A percentile compares a stretch with the other conserved stretches of the same genome.
These are phyloP conservation scores for Lycopodina hypogea DNA, from an alignment of 37 sponge, comb jelly and placozoan genomes.

Conservation along the genomic window DNA sequence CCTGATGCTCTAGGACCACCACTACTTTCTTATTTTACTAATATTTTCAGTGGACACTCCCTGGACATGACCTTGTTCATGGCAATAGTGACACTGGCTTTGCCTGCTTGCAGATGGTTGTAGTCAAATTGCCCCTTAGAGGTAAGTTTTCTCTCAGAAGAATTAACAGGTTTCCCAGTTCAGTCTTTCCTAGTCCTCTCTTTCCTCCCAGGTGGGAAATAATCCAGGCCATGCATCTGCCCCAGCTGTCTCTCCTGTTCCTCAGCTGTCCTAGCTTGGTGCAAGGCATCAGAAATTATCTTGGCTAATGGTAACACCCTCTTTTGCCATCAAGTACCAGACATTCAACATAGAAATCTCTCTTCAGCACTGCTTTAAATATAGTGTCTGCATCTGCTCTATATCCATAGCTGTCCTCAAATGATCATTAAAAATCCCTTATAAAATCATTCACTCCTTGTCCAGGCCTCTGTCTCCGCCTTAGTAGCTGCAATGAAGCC, in stretches of 20 bases:
- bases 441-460: slow-evolving; percentile 21
- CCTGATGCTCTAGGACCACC: neutral
- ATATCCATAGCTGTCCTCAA: slow-evolving; percentile 34
- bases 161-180: neutral
- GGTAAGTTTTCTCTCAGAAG: neutral
- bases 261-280: slow-evolving; percentile 34
- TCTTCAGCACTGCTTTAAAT: too few species aligned
- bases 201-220: too few species aligned
- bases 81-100: neutral
- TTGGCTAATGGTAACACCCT: slow-evolving; percentile 18
- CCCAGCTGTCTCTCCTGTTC: slow-evolving; percentile 34
- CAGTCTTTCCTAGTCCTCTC: too few species aligned
- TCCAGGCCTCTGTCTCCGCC: slow-evolving; percentile 1
- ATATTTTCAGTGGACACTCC: too few species aligned
- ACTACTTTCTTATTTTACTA: too few species aligned
- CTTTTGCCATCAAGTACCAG: slow-evolving; percentile 27
- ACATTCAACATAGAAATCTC: slow-evolving; percentile 28
- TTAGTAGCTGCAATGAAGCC: slow-evolving; percentile 17
- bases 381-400: slow-evolving; percentile 19
- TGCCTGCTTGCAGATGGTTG: neutral
- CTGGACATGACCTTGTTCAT: too few species aligned
- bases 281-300: slow-evolving; percentile 31
- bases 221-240: neutral
- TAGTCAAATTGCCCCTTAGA: neutral
- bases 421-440: slow-evolving; percentile 18